A percentile compares a stretch with the other conserved stretches of the same genome.
Evolutionary conservation across 2,888 invertebrate genomes (phyloP).

Genomic region (Drosophila anceps): DNA sequence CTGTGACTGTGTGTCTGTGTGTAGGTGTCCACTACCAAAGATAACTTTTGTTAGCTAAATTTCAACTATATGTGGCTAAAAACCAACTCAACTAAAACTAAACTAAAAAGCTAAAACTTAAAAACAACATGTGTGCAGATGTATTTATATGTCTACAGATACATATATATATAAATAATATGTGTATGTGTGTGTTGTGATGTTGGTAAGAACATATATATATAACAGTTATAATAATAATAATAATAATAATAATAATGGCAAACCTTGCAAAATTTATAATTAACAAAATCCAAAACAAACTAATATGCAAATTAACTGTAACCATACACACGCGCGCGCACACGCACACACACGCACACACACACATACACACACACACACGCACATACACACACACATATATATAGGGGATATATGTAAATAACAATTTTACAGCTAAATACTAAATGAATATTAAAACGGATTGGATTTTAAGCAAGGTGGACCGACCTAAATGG

Average conservation of each 20-base stretch:
- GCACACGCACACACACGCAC: too few relatives aligned
- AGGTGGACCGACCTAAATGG: slow-evolving; percentile 91
- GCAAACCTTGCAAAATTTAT: slow-evolving; percentile 72
- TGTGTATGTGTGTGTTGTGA: slow-evolving; percentile 22
- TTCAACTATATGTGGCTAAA: slow-evolving; percentile 9
- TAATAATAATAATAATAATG: slow-evolving; percentile 58
- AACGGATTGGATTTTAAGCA: slow-evolving; percentile 8
- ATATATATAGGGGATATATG: slow-evolving; percentile 2
- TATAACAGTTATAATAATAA: slow-evolving; percentile 38
- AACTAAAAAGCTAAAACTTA: slow-evolving; percentile 37
- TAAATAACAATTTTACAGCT: slow-evolving; percentile 12
- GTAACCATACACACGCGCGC: slow-evolving; percentile 27
- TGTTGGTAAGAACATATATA: slow-evolving; percentile 2
- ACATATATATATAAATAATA: neutral
- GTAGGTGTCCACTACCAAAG: slow-evolving; percentile 45
- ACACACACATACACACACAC: slow-evolving; percentile 23
- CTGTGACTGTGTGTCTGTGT: slow-evolving; percentile 10
- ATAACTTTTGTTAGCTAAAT: slow-evolving; percentile 16
- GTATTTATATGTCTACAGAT: slow-evolving; percentile 17
- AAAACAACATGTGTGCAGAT: slow-evolving; percentile 13
- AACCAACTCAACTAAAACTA: slow-evolving; percentile 35
- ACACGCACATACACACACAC: slow-evolving; percentile 21
- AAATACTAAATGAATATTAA: slow-evolving; percentile 2
- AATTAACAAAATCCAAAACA: slow-evolving; percentile 28
- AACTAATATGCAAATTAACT: slow-evolving; percentile 30